Evolutionary conservation across 2,113 vertebrate species (phyloP).

Genomic region (Zootoca vivipara): DNA sequence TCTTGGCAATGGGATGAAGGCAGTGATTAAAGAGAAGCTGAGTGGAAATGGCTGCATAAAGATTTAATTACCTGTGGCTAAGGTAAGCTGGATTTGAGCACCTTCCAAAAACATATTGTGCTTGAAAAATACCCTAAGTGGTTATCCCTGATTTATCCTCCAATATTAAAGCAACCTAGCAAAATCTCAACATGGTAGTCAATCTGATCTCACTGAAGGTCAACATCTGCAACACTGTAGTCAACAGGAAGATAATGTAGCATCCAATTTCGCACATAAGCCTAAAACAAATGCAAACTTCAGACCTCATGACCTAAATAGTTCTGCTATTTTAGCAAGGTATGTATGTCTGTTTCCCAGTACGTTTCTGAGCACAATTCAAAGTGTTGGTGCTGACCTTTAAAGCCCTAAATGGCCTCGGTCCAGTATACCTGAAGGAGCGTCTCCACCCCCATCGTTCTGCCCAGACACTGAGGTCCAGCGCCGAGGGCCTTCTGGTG

Average conservation of each 20-base stretch:
- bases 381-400: no score
- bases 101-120: constrained; percentile 9
- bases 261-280: background rate
- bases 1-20: background rate
- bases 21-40: background rate
- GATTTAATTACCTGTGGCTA: constrained; percentile 25
- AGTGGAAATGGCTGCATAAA: background rate
- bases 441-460: no score
- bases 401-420: no score
- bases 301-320: background rate
- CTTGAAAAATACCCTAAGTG: background rate
- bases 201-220: background rate
- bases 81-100: background rate
- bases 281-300: background rate
- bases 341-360: background rate
- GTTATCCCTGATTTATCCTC: background rate
- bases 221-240: background rate
- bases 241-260: background rate
- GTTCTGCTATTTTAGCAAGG: background rate
- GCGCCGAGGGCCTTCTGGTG: no score
- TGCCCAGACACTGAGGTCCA: no score
- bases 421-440: no score
- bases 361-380: no score
- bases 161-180: background rate
- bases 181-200: background rate